phyloP scores from a whole-genome alignment of 2,113 vertebrate species.

The Thamnaconus septentrionalis region DNA sequence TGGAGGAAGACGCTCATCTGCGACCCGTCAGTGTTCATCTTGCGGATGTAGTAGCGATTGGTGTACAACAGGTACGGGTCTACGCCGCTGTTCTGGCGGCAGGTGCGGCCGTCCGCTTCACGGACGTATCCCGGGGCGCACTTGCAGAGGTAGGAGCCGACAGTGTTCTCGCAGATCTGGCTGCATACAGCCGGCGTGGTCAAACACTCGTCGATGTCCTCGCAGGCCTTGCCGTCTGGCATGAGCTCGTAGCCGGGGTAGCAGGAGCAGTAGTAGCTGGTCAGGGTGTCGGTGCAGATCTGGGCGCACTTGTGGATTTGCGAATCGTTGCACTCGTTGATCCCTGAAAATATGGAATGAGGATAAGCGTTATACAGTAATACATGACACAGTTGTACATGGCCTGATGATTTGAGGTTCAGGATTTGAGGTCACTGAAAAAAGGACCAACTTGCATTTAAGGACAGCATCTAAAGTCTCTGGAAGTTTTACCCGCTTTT shows the following conservation, averaged over 20 bases:
- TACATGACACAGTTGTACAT: background rate
- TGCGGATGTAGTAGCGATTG: slow-evolving; percentile 76
- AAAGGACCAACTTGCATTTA: background rate
- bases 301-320: slow-evolving; percentile 71
- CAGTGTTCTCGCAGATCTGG: slow-evolving; percentile 70
- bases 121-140: slow-evolving; percentile 71
- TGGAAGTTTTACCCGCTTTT: too few relatives aligned
- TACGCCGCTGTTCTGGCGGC: slow-evolving; percentile 74
- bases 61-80: slow-evolving; percentile 68
- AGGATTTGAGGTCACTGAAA: background rate
- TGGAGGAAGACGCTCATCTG: slow-evolving; percentile 65
- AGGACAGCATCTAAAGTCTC: too few relatives aligned
- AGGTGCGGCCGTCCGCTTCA: slow-evolving; percentile 68
- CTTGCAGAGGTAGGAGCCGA: slow-evolving; percentile 71
- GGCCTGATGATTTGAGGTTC: background rate
- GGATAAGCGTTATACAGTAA: background rate
- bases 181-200: slow-evolving; percentile 67
- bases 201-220: slow-evolving; percentile 68
- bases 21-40: slow-evolving; percentile 66
- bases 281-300: slow-evolving; percentile 71
- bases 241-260: slow-evolving; percentile 66
- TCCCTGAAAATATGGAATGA: slow-evolving; percentile 38
- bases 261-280: slow-evolving; percentile 73
- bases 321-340: slow-evolving; percentile 68
- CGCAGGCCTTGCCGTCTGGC: slow-evolving; percentile 74